Percentiles rank a stretch among this genome's conserved stretches.
phyloP scores from a whole-genome alignment of 2,888 invertebrate species.

The Stenotaenia linearis region DNA sequence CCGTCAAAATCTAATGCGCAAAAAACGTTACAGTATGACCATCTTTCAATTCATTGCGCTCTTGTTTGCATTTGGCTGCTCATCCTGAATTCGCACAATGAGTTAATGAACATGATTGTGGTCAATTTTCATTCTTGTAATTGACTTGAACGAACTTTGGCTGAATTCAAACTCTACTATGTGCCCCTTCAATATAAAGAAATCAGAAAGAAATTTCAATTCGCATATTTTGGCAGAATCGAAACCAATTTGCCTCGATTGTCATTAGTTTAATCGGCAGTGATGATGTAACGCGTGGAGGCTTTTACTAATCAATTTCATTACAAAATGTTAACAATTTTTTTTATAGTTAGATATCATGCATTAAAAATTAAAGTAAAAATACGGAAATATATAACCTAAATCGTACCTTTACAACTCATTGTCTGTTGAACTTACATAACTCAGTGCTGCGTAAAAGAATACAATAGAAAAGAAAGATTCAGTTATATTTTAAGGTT shows the following conservation, averaged over 20 bases:
- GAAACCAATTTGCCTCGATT: neutral
- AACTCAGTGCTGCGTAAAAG: neutral
- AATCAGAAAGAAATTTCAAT: neutral
- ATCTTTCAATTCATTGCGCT: neutral
- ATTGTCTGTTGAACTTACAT: neutral
- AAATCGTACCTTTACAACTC: neutral
- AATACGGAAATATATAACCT: neutral
- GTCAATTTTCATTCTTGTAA: neutral
- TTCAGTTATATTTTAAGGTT: too few species aligned
- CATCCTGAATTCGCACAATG: slow-evolving; percentile 17
- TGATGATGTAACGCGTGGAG: neutral
- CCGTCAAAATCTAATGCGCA: neutral
- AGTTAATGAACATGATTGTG: neutral
- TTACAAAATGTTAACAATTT: neutral
- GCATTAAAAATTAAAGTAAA: neutral
- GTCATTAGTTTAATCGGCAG: neutral
- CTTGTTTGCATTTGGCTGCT: neutral
- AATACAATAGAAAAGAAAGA: too few species aligned
- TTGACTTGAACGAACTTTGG: neutral
- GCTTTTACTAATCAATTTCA: neutral
- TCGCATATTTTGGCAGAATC: neutral
- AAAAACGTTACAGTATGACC: neutral
- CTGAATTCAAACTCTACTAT: neutral
- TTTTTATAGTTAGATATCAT: neutral
- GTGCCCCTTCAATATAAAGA: neutral